These are phyloP conservation scores for Cheilosia variabilis DNA, from an alignment of 2,888 invertebrate genomes.

Conservation along the genomic window DNA sequence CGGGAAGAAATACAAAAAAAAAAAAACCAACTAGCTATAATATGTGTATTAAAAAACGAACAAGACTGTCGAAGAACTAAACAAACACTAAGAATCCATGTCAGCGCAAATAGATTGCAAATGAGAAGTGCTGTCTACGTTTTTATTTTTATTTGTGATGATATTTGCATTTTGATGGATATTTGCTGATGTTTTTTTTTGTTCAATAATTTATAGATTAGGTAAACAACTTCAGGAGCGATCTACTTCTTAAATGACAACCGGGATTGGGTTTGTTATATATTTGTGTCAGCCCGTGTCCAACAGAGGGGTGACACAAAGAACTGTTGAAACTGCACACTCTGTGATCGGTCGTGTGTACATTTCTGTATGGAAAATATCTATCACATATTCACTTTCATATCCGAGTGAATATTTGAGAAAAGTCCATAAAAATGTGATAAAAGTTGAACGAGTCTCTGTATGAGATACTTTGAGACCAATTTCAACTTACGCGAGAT, in stretches of 20 bases:
- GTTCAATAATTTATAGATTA: slow-evolving; percentile 52
- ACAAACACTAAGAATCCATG: slow-evolving; percentile 68
- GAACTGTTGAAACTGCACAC: not conserved
- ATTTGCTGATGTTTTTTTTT: slow-evolving; percentile 15
- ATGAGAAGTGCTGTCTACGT: slow-evolving; percentile 17
- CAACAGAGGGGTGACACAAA: not conserved
- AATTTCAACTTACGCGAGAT: no score
- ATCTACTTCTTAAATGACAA: not conserved
- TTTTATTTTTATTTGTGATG: slow-evolving; percentile 26
- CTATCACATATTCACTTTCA: no score
- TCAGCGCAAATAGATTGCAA: slow-evolving; percentile 69
- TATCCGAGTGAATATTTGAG: no score
- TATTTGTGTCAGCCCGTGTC: not conserved
- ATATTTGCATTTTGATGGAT: slow-evolving; percentile 53
- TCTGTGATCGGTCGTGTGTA: not conserved
- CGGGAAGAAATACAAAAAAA: slow-evolving; percentile 5
- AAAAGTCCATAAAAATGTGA: no score
- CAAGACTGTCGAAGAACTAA: slow-evolving; percentile 31
- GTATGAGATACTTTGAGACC: no score
- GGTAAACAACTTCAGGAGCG: slow-evolving; percentile 27
- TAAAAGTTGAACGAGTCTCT: no score
- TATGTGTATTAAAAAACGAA: not conserved
- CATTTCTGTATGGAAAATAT: no score
- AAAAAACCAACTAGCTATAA: no score
- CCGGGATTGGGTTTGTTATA: not conserved